A percentile compares a stretch with the other conserved stretches of the same genome.
phyloP scores from a whole-genome alignment of 2,113 vertebrate species.

The Barnardius zonarius region DNA sequence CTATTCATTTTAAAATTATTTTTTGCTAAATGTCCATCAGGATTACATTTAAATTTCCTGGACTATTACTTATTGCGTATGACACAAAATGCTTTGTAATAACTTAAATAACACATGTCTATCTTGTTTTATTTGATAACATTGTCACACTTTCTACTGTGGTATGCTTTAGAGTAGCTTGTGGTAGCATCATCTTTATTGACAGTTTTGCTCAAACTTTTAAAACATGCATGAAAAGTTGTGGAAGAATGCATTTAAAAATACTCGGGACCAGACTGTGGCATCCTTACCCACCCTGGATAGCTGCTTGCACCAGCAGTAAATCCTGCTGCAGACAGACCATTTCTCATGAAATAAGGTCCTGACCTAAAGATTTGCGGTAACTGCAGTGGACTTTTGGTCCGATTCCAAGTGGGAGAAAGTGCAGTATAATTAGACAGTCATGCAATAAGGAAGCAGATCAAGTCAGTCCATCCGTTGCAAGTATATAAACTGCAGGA shows the following conservation, averaged over 20 bases:
- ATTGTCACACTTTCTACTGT: not conserved
- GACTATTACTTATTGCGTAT: constrained; percentile 47
- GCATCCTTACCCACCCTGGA: not conserved
- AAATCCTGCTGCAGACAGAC: not conserved
- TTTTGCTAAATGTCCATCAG: constrained; percentile 49
- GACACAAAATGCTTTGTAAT: constrained; percentile 27
- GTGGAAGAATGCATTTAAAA: not conserved
- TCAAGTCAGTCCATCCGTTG: not conserved
- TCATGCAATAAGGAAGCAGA: not conserved
- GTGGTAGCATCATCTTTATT: not conserved
- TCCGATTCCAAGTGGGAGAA: not conserved
- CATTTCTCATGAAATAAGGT: not conserved
- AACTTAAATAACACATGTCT: constrained; percentile 46
- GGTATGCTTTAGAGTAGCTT: not conserved
- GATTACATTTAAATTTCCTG: constrained; percentile 50
- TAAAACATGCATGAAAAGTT: not conserved
- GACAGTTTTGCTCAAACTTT: not conserved
- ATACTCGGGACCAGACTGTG: not conserved
- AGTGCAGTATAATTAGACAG: not conserved
- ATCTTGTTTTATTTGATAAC: constrained; percentile 42
- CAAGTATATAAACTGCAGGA: not conserved
- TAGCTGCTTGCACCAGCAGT: not conserved
- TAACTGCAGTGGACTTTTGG: not conserved
- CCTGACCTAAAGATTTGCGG: not conserved
- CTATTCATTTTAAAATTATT: constrained; percentile 31